These are phyloP conservation scores for Xenops minutus DNA, from an alignment of 2,797 vertebrate species.

Conservation along the genomic window DNA sequence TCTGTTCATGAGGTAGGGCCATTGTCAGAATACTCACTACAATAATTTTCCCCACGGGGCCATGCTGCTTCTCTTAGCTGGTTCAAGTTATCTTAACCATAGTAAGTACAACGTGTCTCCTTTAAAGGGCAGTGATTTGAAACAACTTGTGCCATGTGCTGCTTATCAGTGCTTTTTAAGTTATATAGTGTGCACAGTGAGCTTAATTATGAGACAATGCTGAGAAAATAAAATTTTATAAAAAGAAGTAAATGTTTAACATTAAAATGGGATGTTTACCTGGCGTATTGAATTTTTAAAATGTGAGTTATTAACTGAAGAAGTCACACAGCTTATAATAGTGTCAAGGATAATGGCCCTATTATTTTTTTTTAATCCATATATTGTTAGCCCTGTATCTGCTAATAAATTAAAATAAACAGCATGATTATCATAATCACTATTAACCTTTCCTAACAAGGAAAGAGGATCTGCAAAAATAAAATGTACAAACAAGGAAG, in stretches of 20 bases:
- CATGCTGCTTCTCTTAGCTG: not conserved
- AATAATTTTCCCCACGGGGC: not conserved
- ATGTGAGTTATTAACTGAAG: not conserved
- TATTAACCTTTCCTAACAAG: not conserved
- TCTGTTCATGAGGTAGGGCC: not conserved
- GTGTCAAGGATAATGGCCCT: not conserved
- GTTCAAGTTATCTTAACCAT: not conserved
- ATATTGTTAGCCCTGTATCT: not conserved
- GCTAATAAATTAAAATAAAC: not conserved
- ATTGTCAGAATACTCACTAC: accelerated
- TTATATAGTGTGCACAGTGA: not conserved
- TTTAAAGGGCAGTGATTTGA: not conserved
- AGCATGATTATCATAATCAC: not conserved
- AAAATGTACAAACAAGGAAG: not conserved
- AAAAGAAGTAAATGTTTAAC: not conserved
- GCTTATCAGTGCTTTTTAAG: not conserved
- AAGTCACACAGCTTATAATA: not conserved
- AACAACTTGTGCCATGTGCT: not conserved
- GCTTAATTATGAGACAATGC: not conserved
- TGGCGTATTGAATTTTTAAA: not conserved
- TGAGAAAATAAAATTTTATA: not conserved
- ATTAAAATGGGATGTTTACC: not conserved
- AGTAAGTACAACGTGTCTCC: not conserved
- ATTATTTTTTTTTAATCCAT: not conserved
- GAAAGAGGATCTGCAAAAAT: not conserved